Conservation (phyloP, 2,888 invertebrate species). For the Salpingus planirostris region DNA sequence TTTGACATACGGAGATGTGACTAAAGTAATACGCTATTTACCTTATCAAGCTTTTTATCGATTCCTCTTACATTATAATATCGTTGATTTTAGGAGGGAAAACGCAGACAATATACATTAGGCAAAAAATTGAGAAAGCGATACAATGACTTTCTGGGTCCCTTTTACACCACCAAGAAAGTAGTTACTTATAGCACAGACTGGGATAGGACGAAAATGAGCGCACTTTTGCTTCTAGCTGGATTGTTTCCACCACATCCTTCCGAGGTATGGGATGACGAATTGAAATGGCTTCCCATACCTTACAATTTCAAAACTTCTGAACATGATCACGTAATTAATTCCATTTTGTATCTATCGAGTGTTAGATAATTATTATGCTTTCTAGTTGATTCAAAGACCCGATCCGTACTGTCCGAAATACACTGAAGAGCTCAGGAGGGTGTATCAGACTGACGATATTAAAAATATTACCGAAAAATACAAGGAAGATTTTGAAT, state of each 20-base stretch:
- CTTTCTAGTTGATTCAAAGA: conserved; percentile 10
- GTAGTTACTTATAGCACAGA: conserved; percentile 56
- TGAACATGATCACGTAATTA: conserved; percentile 2
- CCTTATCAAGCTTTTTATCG: background rate
- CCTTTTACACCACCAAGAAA: conserved; percentile 16
- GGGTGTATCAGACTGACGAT: conserved; percentile 10
- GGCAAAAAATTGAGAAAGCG: conserved; percentile 52
- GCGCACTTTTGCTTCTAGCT: conserved; percentile 53
- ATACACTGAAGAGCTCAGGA: conserved; percentile 15
- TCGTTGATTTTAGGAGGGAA: conserved; percentile 5
- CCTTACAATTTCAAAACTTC: conserved; percentile 49
- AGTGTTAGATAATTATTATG: background rate
- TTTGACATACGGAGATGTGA: conserved; percentile 64
- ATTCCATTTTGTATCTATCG: background rate
- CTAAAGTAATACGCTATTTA: conserved; percentile 45
- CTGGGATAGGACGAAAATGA: conserved; percentile 60
- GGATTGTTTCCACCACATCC: conserved; percentile 54
- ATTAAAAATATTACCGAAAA: conserved; percentile 9
- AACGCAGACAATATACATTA: conserved; percentile 39
- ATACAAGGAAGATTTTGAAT: conserved; percentile 13
- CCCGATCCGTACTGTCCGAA: conserved; percentile 16
- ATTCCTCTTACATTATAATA: background rate
- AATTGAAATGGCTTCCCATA: conserved; percentile 62
- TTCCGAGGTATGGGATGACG: conserved; percentile 46
- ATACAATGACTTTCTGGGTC: conserved; percentile 50